Evolutionary conservation across 2,113 vertebrate species (phyloP).

Genomic region (Terrapene triunguis): DNA sequence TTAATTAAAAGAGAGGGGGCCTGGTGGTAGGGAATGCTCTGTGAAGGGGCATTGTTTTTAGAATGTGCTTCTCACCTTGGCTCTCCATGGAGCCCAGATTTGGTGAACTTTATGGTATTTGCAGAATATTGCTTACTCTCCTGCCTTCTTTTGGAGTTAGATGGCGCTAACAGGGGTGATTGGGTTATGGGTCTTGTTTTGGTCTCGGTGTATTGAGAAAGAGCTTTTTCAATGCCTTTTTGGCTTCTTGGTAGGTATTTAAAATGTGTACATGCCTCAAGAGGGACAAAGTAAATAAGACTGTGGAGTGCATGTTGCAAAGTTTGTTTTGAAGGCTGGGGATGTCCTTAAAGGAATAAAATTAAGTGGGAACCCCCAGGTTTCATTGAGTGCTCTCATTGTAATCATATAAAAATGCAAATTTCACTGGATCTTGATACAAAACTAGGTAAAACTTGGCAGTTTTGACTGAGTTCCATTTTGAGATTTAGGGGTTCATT

Average conservation of each 20-base stretch:
- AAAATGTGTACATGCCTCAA: neutral
- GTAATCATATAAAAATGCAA: constrained; percentile 46
- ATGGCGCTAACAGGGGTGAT: neutral
- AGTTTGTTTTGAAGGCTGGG: neutral
- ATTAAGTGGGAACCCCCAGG: constrained; percentile 1
- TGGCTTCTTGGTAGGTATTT: neutral
- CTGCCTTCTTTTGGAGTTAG: constrained; percentile 39
- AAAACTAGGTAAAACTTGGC: constrained; percentile 24
- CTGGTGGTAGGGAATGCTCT: constrained; percentile 47
- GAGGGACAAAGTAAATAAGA: neutral
- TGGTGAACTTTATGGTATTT: constrained; percentile 63
- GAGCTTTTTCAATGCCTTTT: neutral
- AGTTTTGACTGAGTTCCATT: constrained; percentile 46
- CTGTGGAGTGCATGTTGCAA: neutral
- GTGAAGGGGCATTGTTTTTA: constrained; percentile 64
- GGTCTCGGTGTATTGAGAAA: neutral
- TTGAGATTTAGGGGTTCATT: constrained; percentile 51
- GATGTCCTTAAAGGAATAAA: neutral
- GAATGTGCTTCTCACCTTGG: constrained; percentile 67
- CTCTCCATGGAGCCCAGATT: constrained; percentile 28
- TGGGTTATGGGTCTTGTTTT: neutral
- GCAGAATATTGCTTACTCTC: constrained; percentile 45
- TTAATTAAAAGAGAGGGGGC: constrained; percentile 59
- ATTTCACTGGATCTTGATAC: constrained; percentile 60
- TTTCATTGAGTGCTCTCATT: neutral